Percentiles rank a stretch among this genome's conserved stretches.
Conservation (phyloP, 2,797 vertebrate species). For the Gymnoscopelus microlampas region DNA sequence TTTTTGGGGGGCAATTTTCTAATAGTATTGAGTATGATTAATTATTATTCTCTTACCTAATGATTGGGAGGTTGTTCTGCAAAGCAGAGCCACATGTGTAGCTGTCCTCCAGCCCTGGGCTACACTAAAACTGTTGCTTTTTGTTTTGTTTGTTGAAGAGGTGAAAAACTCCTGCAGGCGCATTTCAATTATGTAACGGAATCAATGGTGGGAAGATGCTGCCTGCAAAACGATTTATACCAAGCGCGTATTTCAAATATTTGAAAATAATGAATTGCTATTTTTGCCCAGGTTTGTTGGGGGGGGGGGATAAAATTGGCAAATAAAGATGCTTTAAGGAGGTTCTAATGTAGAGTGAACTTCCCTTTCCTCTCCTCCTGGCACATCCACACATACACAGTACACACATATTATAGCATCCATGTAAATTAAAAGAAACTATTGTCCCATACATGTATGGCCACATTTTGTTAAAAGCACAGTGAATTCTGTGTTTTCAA, state of each 20-base stretch:
- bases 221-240: conserved; percentile 24
- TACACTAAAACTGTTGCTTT: conserved; percentile 13
- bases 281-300: neutral
- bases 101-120: conserved; percentile 23
- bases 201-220: conserved; percentile 28
- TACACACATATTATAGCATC: conserved; percentile 10
- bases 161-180: conserved; percentile 26
- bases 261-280: conserved; percentile 33
- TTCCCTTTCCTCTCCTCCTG: conserved; percentile 34
- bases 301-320: neutral
- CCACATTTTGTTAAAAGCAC: conserved; percentile 42
- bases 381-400: conserved; percentile 10
- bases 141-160: conserved; percentile 28
- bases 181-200: conserved; percentile 44
- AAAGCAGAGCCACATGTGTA: conserved; percentile 25
- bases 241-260: conserved; percentile 36
- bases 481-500: conserved; percentile 62
- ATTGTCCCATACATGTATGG: no score
- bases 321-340: neutral
- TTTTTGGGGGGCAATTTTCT: conserved; percentile 55
- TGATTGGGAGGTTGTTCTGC: conserved; percentile 32
- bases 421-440: neutral
- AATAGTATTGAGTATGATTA: conserved; percentile 49
- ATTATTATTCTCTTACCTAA: conserved; percentile 29
- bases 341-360: conserved; percentile 32